Evolutionary conservation across 1,140 invertebrate species (phyloP).

Genomic region (Bombus polaris): DNA sequence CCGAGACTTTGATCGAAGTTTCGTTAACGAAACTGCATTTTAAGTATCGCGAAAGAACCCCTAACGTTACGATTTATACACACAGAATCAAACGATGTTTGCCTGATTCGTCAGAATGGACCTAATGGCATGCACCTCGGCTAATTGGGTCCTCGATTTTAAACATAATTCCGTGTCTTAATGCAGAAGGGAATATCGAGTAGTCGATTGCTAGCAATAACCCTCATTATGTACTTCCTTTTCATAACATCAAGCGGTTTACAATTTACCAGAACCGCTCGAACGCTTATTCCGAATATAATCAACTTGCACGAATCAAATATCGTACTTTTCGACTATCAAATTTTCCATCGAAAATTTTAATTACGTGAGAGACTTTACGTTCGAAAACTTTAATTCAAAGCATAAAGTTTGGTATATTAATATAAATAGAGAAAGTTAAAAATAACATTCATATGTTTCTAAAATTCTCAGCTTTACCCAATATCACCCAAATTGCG

Average conservation of each 20-base stretch:
- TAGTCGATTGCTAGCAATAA: conserved; percentile 18
- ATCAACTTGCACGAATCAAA: not conserved
- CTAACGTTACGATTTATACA: not conserved
- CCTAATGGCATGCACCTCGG: not conserved
- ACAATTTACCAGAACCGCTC: conserved; percentile 2
- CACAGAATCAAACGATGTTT: not conserved
- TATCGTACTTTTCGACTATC: not conserved
- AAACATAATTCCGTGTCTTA: conserved; percentile 7
- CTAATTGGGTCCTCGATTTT: conserved; percentile 22
- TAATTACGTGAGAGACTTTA: not conserved
- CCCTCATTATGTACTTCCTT: conserved; percentile 5
- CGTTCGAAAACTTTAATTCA: not conserved
- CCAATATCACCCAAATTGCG: no score
- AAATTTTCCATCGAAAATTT: not conserved
- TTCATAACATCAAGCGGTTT: not conserved
- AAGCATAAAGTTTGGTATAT: not conserved
- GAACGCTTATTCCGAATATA: not conserved
- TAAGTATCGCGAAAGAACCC: not conserved
- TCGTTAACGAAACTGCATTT: conserved; percentile 28
- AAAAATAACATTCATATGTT: not conserved
- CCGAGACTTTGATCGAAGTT: conserved; percentile 30
- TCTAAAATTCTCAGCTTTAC: not conserved
- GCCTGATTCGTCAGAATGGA: not conserved
- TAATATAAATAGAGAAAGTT: no score
- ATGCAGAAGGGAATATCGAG: not conserved